Base-by-base conservation (phyloP, 2,797 vertebrate genomes). In the Jordanella pulchra region DNA sequence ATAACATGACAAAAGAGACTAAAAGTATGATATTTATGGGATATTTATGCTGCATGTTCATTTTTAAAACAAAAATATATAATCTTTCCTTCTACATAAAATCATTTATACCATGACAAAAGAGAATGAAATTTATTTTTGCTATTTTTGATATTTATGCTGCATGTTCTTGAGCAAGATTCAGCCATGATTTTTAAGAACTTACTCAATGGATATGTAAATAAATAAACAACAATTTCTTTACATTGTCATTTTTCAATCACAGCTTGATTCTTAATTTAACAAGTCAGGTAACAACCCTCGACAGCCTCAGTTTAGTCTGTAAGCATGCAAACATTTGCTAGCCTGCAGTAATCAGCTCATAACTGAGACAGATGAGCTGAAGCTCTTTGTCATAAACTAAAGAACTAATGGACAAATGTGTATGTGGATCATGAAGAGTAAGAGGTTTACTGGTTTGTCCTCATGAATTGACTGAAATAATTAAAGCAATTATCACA, bases 401-500 rank as follows among this genome's bases (percentile, higher is more conserved):
- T 35, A 63, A 42, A 61, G 58, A 61, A 61, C 35, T 42, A 63
- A 63, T 63, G 23, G 35, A 39, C 39, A 63, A 42, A 63, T 39
- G 60, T 54, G 35, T 3, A 18, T 39, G 28, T 48, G 0, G 30
- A 63, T 42, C 60, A 63, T 68, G 32, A 25, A 60, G 39, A 63
- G 35, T 25, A 42, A 63, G 14, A 63, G 60, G 60, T 42, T 63
- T 63, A n/a, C 35, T 63, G 32, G 35, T 42, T 63, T 35, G 23
- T 60, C 58, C 21, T 60, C 58, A 63, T 63, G 60, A 63, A 63
- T 63, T 23, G 42, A 39, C 42, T n/a, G 60, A 63, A 63, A 63
- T 63, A 63, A 63, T 63, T 63, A 63, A 21, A 63, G 60, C 35
- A 63, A 63, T 63, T 63, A 63, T 63, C 60, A 63, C 60, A 14